Base-by-base conservation (phyloP, 2,113 vertebrate species). In the Lethenteron reissneri region DNA sequence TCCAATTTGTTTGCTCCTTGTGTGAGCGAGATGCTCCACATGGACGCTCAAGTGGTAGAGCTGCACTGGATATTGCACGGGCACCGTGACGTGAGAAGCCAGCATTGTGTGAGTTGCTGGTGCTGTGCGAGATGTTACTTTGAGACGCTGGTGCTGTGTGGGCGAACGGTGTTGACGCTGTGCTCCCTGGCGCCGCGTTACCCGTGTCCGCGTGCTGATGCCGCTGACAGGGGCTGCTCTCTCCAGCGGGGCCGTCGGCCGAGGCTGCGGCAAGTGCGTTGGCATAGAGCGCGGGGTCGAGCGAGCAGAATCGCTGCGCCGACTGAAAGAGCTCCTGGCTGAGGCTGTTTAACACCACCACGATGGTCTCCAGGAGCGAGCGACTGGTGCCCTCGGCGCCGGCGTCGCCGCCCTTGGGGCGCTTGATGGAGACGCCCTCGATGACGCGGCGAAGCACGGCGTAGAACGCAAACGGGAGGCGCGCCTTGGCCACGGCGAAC, bases 381-480 rank as follows among this genome's bases (percentile, higher is more conserved):
- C 64, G 64, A 25, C 64, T 68, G 11, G n/a, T 25, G n/a, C n/a
- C 25, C 25, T n/a, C n/a, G n/a, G 25, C 10, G n/a, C 64, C n/a
- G 25, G 64, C 64, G 10, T 68, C 64, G n/a, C 64, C 64, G n/a
- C 64, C 64, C n/a, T 25, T n/a, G n/a, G 64, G 64, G n/a, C 64
- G n/a, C 25, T 68, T 68, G 8, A 68, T n/a, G 11, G 64, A 68
- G 64, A 68, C n/a, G 25, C 25, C 25, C 64, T 68, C 64, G 64
- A 68, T 68, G 64, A 68, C n/a, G 25, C 64, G 64, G 25, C 64
- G 64, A 68, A 68, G n/a, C 25, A 68, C 64, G 10, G 64, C 64
- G 25, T 68, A 68, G 64, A 68, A 68, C n/a, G 64, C 64, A 68
- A 68, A 68, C n/a, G 64, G 64, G 64, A 68, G 64, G 25, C 64